Conservation (phyloP, 1,140 invertebrate species). For the Sycobia sp. region DNA sequence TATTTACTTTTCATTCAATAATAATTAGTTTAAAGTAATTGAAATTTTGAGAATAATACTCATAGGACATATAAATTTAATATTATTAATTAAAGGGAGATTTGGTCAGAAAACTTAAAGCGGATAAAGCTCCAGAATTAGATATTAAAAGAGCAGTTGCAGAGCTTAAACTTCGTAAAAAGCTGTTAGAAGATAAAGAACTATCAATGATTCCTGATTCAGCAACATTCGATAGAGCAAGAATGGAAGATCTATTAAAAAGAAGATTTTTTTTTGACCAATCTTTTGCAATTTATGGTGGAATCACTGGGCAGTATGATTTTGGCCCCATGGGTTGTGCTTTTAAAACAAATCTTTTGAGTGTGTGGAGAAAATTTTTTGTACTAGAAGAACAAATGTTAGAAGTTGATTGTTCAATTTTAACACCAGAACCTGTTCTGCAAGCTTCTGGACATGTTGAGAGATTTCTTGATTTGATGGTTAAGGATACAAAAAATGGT, state of each 20-base stretch:
- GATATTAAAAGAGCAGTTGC: constrained; percentile 93
- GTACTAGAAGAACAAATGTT: constrained; percentile 98
- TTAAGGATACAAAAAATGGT: constrained; percentile 94
- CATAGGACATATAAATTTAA: no score
- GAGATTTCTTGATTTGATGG: constrained; percentile 98
- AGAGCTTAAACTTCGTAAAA: constrained; percentile 90
- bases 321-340: constrained; percentile 99
- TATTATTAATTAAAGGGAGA: constrained; percentile 72
- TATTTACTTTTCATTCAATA: background rate
- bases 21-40: no score
- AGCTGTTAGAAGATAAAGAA: constrained; percentile 92
- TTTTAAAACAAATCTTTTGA: constrained; percentile 93
- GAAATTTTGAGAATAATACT: no score
- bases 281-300: constrained; percentile 99
- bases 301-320: constrained; percentile 90
- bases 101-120: constrained; percentile 85
- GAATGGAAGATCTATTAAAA: constrained; percentile 97
- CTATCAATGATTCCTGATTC: constrained; percentile 77
- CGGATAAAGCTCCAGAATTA: constrained; percentile 82
- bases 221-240: constrained; percentile 84
- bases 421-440: constrained; percentile 95
- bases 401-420: constrained; percentile 96
- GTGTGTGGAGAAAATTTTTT: constrained; percentile 95
- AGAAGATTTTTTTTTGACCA: constrained; percentile 98
- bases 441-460: constrained; percentile 99